Conservation (phyloP, 2,797 vertebrate species). For the Podarcis lilfordi region DNA sequence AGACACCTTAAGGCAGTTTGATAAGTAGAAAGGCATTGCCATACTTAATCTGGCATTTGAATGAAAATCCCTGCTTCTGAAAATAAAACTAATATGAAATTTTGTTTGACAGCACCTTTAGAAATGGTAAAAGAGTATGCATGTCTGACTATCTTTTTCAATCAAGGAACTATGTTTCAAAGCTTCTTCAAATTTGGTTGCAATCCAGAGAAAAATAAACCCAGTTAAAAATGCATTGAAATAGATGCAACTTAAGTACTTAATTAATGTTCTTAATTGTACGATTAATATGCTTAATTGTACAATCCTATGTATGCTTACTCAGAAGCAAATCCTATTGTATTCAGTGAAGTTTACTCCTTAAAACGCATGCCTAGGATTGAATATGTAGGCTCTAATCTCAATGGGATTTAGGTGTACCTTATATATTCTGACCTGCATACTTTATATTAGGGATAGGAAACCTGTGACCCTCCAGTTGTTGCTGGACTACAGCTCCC, state of each 20-base stretch:
- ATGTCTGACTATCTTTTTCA: background rate
- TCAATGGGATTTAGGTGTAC: background rate
- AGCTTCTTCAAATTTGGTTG: background rate
- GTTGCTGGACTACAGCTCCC: too few species aligned
- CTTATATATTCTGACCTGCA: background rate
- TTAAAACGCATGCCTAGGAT: background rate
- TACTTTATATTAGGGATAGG: background rate
- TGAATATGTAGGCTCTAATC: background rate
- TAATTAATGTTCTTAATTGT: too few species aligned
- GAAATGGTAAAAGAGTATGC: background rate
- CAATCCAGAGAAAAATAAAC: background rate
- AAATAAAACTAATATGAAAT: slow-evolving; percentile 45
- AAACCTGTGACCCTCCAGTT: too few species aligned
- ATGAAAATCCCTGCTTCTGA: slow-evolving; percentile 48
- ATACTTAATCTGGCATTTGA: slow-evolving; percentile 52
- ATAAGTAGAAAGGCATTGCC: slow-evolving; percentile 59
- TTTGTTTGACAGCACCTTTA: slow-evolving; percentile 33
- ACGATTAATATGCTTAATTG: background rate
- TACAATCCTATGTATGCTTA: background rate
- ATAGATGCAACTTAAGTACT: background rate
- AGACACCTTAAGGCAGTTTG: slow-evolving; percentile 50
- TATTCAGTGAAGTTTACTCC: background rate
- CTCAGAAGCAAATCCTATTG: too few species aligned
- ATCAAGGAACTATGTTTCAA: background rate
- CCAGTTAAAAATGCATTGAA: background rate